Base-by-base conservation (phyloP, 2,888 invertebrate species). In the Scaptomyza polygonia region DNA sequence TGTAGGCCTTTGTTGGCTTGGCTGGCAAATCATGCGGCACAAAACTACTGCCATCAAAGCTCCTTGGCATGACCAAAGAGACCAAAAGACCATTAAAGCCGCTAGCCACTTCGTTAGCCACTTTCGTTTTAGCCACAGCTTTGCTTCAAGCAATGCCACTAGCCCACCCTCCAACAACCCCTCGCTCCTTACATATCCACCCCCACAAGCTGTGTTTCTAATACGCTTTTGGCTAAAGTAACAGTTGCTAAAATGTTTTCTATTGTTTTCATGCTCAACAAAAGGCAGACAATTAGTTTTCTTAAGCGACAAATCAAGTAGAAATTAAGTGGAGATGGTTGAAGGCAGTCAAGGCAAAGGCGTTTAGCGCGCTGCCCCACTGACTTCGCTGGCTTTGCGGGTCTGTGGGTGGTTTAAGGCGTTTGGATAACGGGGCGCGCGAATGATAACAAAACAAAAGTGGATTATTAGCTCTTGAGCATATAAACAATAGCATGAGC, bases 231-330 rank as follows among this genome's bases (percentile, higher is more conserved):
- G 86, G 87, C 79, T 61, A 67, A 66, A 79, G 83, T 87, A 83
- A 87, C 83, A 83, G 83, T 83, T 83, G 83, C 87, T 83, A 85
- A 83, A 83, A 83, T 83, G 83, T 83, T 83, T 83, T 82, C 88
- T 76, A 88, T 84, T 84, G 84, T 84, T 86, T 84, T 84, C 84
- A 88, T 88, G 84, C 88, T 84, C 76, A 86, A 88, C 85, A 88
- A 86, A 86, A 88, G 87, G 83, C 85, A 80, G 86, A 80, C 89
- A 89, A 89, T 88, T 88, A 89, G 84, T 86, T 88, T 83, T 86
- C 87, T 89, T 89, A 89, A 88, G 87, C 88, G 88, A 78, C 84
- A 84, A 88, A 86, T 89, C 87, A 86, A 85, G 85, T 78, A 79
- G 85, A 86, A 85, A 79, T 86, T 82, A 87, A 89, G 86, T 82